Base-by-base conservation (phyloP, 1,140 invertebrate genomes). In the Pogonomyrmex californicus region DNA sequence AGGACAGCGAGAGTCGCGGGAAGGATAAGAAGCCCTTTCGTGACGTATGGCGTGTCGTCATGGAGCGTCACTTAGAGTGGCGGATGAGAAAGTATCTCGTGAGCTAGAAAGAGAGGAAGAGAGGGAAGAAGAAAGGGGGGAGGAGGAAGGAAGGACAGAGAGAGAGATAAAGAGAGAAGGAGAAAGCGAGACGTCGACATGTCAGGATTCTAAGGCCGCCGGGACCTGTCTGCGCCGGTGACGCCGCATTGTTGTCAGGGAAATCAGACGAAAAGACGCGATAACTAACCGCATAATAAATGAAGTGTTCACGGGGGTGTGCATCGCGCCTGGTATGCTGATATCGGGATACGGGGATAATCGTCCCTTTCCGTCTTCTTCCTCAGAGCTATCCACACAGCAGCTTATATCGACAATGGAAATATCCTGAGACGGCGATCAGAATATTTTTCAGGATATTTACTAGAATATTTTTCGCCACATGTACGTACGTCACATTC, bases 201-300 rank as follows among this genome's bases (percentile, higher is more conserved):
- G 85, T 65, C 75, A 54, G 82, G 75, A 78, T 71, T 88, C 88
- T 91, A 91, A 92, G 91, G 87, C 90, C 87, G 87, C 83, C 86
- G 81, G 89, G 79, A 91, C 90, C 91, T 92, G 93, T 91, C 92
- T 93, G 88, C 91, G 91, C 87, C 87, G 91, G 87, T 93, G 93
- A 93, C 90, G 94, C 79, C 85, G 94, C 94, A 95, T 95, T 95
- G 95, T 95, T 95, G 94, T 92, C 94, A 95, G 94, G 95, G 94
- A 95, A 95, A 95, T 95, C 95, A 95, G 94, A 95, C 95, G 95
- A 95, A 95, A 95, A 95, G 94, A 49, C 93, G 94, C 94, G 95
- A 95, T 95, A 95, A 95, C 94, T 95, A 94, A 94, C 93, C 94
- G 94, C 94, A 95, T 95, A 95, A 95, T 95, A 95, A 95, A 95